Percentiles rank a stretch among this genome's conserved stretches.
Conservation (phyloP, 2,797 vertebrate genomes). For the Rhadinocentrus ornatus region DNA sequence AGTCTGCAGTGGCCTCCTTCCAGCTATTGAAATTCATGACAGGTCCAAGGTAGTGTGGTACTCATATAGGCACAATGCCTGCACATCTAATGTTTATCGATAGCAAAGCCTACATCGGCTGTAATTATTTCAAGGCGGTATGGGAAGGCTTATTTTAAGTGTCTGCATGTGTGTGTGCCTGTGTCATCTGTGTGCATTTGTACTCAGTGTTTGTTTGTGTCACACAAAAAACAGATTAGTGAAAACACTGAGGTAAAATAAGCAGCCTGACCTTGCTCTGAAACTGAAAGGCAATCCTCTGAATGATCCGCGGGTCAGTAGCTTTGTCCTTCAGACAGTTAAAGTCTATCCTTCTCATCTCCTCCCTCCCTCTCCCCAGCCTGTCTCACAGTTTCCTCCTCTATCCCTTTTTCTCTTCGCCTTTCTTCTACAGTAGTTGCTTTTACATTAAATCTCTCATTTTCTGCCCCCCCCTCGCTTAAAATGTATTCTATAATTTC, state of each 20-base stretch:
- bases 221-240: constrained; percentile 85
- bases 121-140: constrained; percentile 75
- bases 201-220: constrained; percentile 77
- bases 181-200: constrained; percentile 41
- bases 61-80: constrained; percentile 75
- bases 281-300: constrained; percentile 86
- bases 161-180: constrained; percentile 43
- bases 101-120: constrained; percentile 76
- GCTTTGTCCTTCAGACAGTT: constrained; percentile 87
- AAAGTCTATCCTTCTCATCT: constrained; percentile 84
- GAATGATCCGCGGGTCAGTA: constrained; percentile 86
- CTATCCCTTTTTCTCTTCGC: constrained; percentile 45
- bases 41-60: constrained; percentile 63
- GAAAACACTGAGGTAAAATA: constrained; percentile 86
- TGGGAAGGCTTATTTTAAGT: constrained; percentile 69
- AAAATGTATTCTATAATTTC: constrained; percentile 44
- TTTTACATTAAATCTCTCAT: constrained; percentile 57
- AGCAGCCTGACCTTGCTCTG: constrained; percentile 86
- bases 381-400: constrained; percentile 56
- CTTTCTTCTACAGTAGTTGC: constrained; percentile 54
- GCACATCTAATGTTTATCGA: constrained; percentile 79
- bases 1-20: constrained; percentile 47
- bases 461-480: constrained; percentile 36
- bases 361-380: constrained; percentile 38
- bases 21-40: constrained; percentile 76